Evolutionary conservation across 2,113 vertebrate species (phyloP), one percentile per base, ranked within the genome.

Genomic region (Vulpes ferrilata): DNA sequence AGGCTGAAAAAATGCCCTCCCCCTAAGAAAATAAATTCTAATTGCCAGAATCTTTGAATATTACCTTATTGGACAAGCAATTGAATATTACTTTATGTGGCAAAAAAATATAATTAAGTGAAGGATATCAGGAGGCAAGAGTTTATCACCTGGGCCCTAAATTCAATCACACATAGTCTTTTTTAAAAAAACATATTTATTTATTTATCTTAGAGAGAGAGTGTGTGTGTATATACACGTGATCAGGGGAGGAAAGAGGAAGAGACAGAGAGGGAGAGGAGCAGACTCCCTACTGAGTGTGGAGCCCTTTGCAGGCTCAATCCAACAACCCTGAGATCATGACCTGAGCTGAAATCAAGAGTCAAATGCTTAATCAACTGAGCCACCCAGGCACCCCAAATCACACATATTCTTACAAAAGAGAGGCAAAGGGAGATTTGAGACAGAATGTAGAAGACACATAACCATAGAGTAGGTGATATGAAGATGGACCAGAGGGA

Each of bases 81-180:
- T 8, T 53, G 7, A 48, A 32, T 93, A 53, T 93, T 84, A 71
- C 25, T 1, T 57, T 91, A 25, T 27, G 19, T 51, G 17, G 27
- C 53, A 93, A 92, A 92, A 92, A 60, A 16, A 23, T 79, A 81
- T 23, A 20, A 90, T n/a, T 69, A 93, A 80, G 9, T 93, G 83
- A 89, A 88, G 23, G 83, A 35, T 5, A 2, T 73, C 65, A 27
- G 94, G 23, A 88, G 32, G 9, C 12, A 65, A 32, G 4, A 94
- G 23, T 88, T 93, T 65, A 65, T 89, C 82, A 30, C 43, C 15
- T 48, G n/a, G 38, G n/a, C 6, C 17, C 13, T 91, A 69, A 88
- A 91, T 53, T 5, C 2, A 81, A 17, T 53, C 60, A 80, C 5
- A 62, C 48, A 30, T 62, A 35, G 69, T 82, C 25, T 87, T 62